These are phyloP conservation scores for Euura lappo DNA, from an alignment of 1,140 invertebrate species.

Conservation along the genomic window DNA sequence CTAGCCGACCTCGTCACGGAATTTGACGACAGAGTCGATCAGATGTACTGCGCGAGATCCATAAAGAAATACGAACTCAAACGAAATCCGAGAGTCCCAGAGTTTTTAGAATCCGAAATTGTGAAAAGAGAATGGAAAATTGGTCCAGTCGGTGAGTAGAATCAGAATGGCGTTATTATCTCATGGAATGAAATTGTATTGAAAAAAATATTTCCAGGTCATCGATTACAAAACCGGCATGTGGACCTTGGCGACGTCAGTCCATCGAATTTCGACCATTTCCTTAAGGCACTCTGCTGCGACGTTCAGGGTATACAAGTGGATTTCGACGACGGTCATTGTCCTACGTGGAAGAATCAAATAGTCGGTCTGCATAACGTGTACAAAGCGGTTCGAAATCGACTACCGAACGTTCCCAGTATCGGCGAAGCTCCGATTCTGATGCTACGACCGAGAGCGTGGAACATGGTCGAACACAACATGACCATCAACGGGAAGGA, in stretches of 20 bases:
- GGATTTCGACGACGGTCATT: conserved; percentile 77
- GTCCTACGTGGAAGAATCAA: conserved; percentile 75
- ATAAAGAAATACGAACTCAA: conserved; percentile 45
- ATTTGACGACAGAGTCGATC: conserved; percentile 57
- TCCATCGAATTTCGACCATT: conserved; percentile 63
- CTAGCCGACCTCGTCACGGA: conserved; percentile 52
- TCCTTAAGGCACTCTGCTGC: conserved; percentile 60
- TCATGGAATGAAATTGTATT: too few species aligned
- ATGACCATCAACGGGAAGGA: conserved; percentile 71
- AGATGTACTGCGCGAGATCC: conserved; percentile 52
- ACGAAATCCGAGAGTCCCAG: conserved; percentile 33
- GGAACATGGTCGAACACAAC: conserved; percentile 79
- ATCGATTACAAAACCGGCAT: conserved; percentile 52
- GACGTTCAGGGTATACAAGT: conserved; percentile 65
- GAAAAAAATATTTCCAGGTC: conserved; percentile 24
- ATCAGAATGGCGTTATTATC: conserved; percentile 16
- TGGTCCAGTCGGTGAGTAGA: conserved; percentile 59
- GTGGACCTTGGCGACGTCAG: conserved; percentile 69
- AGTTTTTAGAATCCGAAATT: conserved; percentile 49
- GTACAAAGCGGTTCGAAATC: conserved; percentile 62
- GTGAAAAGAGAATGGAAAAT: conserved; percentile 62
- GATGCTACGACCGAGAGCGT: conserved; percentile 74
- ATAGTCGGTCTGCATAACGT: conserved; percentile 71
- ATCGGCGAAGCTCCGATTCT: conserved; percentile 65
- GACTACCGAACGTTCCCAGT: conserved; percentile 60